Percentiles rank a stretch among this genome's conserved stretches.
Conservation (phyloP, 2,888 invertebrate species). For the Drosophila mayaguana region DNA sequence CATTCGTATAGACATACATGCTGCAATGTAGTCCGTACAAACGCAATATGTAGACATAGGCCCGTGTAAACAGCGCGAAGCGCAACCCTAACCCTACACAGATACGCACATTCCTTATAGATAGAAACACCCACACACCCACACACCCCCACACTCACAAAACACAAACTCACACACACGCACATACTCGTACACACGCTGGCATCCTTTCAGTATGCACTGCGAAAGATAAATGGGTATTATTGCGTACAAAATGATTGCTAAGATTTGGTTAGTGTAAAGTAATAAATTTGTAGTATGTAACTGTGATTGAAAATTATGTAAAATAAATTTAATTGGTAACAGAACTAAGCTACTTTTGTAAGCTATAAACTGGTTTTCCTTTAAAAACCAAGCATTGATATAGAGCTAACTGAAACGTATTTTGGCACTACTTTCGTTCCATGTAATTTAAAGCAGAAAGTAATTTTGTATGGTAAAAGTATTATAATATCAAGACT, state of each 20-base stretch:
- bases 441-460: slow-evolving; percentile 23
- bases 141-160: slow-evolving; percentile 15
- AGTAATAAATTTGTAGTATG: slow-evolving; percentile 79
- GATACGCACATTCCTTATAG: slow-evolving; percentile 22
- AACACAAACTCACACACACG: slow-evolving; percentile 16
- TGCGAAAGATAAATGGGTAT: slow-evolving; percentile 71
- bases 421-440: slow-evolving; percentile 10
- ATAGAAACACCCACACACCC: background rate
- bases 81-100: slow-evolving; percentile 56
- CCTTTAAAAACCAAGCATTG: too few species aligned
- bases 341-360: slow-evolving; percentile 39
- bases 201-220: slow-evolving; percentile 68
- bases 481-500: slow-evolving; percentile 27
- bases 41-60: slow-evolving; percentile 79
- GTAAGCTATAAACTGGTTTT: slow-evolving; percentile 4
- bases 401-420: too few species aligned
- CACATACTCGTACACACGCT: slow-evolving; percentile 18
- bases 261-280: slow-evolving; percentile 71
- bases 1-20: slow-evolving; percentile 4
- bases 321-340: slow-evolving; percentile 79
- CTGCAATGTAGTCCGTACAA: slow-evolving; percentile 53
- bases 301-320: slow-evolving; percentile 79
- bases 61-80: slow-evolving; percentile 80
- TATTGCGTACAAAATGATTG: slow-evolving; percentile 54
- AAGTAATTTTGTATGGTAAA: slow-evolving; percentile 8